These are phyloP conservation scores for Nycticryphes semicollaris DNA, from an alignment of 2,113 vertebrate genomes.

Conservation along the genomic window DNA sequence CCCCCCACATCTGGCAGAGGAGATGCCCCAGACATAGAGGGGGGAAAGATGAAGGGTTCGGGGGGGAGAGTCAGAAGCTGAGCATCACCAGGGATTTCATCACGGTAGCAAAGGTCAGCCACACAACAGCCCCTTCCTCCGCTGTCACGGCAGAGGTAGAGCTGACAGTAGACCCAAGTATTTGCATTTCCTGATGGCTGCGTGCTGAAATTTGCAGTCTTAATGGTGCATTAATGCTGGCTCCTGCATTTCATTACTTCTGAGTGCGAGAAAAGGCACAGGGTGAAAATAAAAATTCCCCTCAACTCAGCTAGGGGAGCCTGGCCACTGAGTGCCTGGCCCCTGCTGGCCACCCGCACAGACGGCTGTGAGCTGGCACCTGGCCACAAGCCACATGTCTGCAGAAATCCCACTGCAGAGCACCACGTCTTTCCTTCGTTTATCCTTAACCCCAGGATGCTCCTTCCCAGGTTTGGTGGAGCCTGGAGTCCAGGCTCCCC, in stretches of 20 bases:
- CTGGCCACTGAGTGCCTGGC: background rate
- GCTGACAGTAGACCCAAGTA: background rate
- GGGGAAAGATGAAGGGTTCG: background rate
- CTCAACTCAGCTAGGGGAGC: background rate
- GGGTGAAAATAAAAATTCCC: background rate
- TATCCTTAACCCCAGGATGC: background rate
- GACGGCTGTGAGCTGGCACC: fast-evolving
- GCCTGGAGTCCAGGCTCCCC: fast-evolving
- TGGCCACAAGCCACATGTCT: fast-evolving
- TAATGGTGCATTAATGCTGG: slow-evolving; percentile 56
- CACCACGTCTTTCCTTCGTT: fast-evolving
- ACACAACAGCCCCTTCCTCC: background rate
- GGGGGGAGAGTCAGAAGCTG: background rate
- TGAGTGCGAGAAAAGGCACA: background rate
- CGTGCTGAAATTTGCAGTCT: slow-evolving; percentile 42
- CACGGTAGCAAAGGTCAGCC: background rate
- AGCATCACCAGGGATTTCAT: background rate
- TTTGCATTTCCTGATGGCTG: slow-evolving; percentile 56
- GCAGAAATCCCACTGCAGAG: background rate
- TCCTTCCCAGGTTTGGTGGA: background rate
- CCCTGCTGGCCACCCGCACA: background rate
- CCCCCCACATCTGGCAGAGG: background rate
- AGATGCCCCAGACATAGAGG: fast-evolving
- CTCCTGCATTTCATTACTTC: slow-evolving; percentile 57
- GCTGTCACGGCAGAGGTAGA: background rate